These are phyloP conservation scores for Seriola quinqueradiata DNA, from an alignment of 2,113 vertebrate genomes.

Conservation along the genomic window DNA sequence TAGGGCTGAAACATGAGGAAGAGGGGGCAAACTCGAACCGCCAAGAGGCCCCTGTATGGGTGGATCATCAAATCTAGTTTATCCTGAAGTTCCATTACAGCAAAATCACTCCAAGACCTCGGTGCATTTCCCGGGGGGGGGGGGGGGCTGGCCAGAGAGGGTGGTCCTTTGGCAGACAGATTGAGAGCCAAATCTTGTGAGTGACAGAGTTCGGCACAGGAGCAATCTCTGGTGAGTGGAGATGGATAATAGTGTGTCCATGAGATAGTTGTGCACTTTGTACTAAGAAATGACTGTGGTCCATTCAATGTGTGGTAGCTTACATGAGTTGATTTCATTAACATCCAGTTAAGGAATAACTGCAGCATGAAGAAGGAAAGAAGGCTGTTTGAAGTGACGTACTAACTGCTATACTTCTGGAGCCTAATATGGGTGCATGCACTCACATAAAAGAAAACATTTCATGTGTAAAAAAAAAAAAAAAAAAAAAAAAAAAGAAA, in stretches of 20 bases:
- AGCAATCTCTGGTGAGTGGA: constrained; percentile 41
- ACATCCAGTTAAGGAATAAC: background rate
- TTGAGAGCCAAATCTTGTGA: constrained; percentile 58
- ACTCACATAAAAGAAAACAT: constrained; percentile 54
- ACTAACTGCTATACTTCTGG: constrained; percentile 22
- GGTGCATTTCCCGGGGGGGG: constrained; percentile 58
- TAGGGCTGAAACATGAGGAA: constrained; percentile 15
- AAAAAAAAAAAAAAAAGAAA: background rate
- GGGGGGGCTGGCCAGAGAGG: constrained; percentile 4
- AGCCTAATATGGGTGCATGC: constrained; percentile 42
- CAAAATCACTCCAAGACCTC: constrained; percentile 57
- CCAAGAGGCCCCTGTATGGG: constrained; percentile 22
- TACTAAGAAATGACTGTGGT: background rate
- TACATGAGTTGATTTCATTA: background rate
- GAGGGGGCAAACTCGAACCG: constrained; percentile 16
- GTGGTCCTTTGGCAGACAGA: constrained; percentile 45
- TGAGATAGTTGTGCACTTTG: constrained; percentile 12
- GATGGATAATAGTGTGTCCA: constrained; percentile 35
- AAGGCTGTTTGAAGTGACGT: constrained; percentile 30
- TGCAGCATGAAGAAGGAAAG: background rate
- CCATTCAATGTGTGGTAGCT: background rate
- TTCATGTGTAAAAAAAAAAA: constrained; percentile 18
- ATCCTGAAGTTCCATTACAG: constrained; percentile 72
- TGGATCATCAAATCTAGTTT: constrained; percentile 75
- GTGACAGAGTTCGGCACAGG: constrained; percentile 21